Evolutionary conservation across 2,888 invertebrate genomes (phyloP), one percentile per base, ranked within the genome.

Genomic region (Alsophila aescularia): DNA sequence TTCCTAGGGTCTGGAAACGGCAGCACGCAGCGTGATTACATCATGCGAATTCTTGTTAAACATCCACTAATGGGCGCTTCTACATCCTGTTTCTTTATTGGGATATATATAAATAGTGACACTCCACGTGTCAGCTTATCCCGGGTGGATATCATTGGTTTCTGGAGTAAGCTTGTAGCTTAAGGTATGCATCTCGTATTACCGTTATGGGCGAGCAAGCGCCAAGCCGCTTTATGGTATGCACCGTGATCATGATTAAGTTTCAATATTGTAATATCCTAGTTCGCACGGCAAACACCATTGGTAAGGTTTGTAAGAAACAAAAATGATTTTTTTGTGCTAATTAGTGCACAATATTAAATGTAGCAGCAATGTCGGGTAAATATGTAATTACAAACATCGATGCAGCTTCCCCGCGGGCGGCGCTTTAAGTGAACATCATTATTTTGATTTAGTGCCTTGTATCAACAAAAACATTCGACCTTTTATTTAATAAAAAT

Each of bases 191-290:
- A 86, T 76, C 67, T 89, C 76, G 90, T 86, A 85, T 88, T 90
- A 90, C 90, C 90, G 90, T 90, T 90, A 90, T 75, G 77, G 73
- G 68, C 81, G 66, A 72, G 70, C 69, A 75, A 88, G 88, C 90
- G 89, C 90, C 87, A 79, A 67, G 72, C 69, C 53, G 41, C 62
- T 58, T 54, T 62, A 64, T 61, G 66, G 62, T 67, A 62, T 62
- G 67, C 66, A 66, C 66, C 52, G 52, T 62, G 58, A 66, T 63
- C 58, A 56, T 62, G 56, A 66, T 69, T 51, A 50, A n/a, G 65
- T 69, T 69, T 66, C 63, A 67, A 69, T 70, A 69, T 67, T 64
- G 67, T 69, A 64, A 68, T 72, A 66, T 63, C 58, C 60, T 68
- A 62, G 70, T 32, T 21, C 27, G 36, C 0, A 32, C 13, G 32